Base-by-base conservation (phyloP, 2,888 invertebrate species). In the Drosophila mimetica region DNA sequence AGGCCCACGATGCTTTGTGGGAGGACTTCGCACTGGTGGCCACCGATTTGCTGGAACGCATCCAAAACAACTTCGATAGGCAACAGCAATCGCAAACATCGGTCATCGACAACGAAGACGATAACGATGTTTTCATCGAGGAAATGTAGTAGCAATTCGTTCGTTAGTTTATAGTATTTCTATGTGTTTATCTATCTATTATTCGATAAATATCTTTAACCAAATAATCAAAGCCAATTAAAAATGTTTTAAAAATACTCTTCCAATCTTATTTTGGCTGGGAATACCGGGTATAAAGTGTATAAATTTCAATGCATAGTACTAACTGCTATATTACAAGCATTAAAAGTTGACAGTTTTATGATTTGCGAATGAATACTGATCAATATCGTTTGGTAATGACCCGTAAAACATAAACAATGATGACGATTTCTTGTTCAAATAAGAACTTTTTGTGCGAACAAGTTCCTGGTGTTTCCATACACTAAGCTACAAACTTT, bases 21-120 rank as follows among this genome's bases (percentile, higher is more conserved):
- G 96, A 96, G 90, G 95, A 95, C 83, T 94, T 96, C 84, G 95
- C 95, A 1, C 93, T 93, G 16, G 95, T 96, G 0, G 96, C 95
- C 1, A 94, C 95, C 39, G 96, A 96, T 80, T 91, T 96, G 64
- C 89, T 96, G 71, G 95, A 96, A 87, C 88, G 91, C 36, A 89
- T 92, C 67, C 92, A 92, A 71, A 86, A 89, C 16, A 88, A 86
- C 37, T 87, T 86, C 34, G 89, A 89, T 37, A 87, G 72, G 51
- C 77, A 75, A 51, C 77, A 75, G 4, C 58, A 59, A 25, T 60
- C 58, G 36, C 59, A 52, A 13, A 20, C 16, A n/a, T 30, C 28
- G 2, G 66, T 73, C 16, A 39, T 61, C 64, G 73, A 74, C 34
- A 73, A 79, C 57, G 80, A 78, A 37, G 74, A 74, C 8, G 70